Evolutionary conservation across 2,113 vertebrate genomes (phyloP), one percentile per base, ranked within the genome.

Genomic region (Melospiza georgiana): DNA sequence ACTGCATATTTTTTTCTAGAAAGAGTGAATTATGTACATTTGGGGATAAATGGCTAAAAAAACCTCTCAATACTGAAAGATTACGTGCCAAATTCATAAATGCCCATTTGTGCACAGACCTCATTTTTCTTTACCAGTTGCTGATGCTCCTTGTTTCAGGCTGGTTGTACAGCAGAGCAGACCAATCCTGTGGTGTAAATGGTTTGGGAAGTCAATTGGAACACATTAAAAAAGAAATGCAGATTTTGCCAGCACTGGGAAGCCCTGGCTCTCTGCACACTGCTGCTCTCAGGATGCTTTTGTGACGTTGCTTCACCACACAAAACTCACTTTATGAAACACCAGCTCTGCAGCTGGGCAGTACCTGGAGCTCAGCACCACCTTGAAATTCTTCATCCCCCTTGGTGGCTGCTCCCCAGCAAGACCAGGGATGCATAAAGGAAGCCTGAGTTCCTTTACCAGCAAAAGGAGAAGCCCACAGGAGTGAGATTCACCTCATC

Each of bases 1-100:
- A 67, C 43, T 71, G 72, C 54, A 75, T 67, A 79, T 87, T 92
- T 89, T 54, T 19, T 75, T n/a, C 71, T 73, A n/a, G 59, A 90
- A 93, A 80, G 7, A 78, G 59, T 27, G 25, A 88, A 59, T 77
- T 80, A 22, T 62, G 28, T 57, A 44, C 48, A 18, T 77, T 78
- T 84, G 39, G 31, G 78, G 31, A 48, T 52, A 95, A 85, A 31
- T 10, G 19, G 28, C 1, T 52, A 39, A 93, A 90, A 7, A 9
- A 10, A 1, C 5, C 28, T 62, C 63, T 65, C 71, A 85, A 55
- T 65, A 74, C 1, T 14, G 41, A 81, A 67, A 83, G 39, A 30
- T 77, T 82, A 39, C 28, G 31, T 30, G 35, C 33, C 51, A 90
- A 94, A 89, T 44, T 25, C 11, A 49, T 27, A 52, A 73, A 68